A percentile compares a stretch with the other conserved stretches of the same genome.
Conservation (phyloP, 2,888 invertebrate genomes). For the Strigamia crassipes region DNA sequence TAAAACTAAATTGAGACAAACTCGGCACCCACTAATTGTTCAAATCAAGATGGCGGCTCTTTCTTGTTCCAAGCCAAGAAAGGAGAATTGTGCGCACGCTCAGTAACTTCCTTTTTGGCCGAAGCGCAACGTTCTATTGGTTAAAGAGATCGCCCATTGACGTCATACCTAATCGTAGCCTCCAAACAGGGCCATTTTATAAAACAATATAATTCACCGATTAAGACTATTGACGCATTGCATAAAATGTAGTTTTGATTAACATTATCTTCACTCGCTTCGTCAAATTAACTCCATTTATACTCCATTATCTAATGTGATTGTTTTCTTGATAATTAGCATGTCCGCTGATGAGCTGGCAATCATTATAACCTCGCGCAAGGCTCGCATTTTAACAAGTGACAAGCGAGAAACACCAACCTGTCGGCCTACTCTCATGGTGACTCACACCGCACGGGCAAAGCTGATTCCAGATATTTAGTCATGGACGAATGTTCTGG, state of each 20-base stretch:
- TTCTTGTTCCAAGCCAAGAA: conserved; percentile 49
- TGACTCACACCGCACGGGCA: conserved; percentile 19
- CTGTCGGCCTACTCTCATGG: conserved; percentile 29
- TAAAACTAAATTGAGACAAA: conserved; percentile 22
- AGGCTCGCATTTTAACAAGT: not conserved
- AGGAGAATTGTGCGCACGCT: conserved; percentile 39
- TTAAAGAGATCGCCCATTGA: not conserved
- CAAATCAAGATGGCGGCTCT: conserved; percentile 48
- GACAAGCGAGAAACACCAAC: conserved; percentile 27
- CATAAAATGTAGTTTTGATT: not conserved
- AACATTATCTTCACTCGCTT: not conserved
- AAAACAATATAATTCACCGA: not conserved
- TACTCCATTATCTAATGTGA: not conserved
- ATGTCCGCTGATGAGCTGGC: conserved; percentile 33
- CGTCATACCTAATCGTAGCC: not conserved
- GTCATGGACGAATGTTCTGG: conserved; percentile 22
- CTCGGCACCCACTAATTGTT: conserved; percentile 44
- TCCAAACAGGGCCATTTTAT: not conserved
- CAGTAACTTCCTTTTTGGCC: conserved; percentile 26
- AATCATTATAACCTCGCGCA: not conserved
- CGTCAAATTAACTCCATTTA: not conserved
- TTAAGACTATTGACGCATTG: conserved; percentile 19
- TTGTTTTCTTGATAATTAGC: conserved; percentile 8
- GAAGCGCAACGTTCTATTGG: conserved; percentile 10
- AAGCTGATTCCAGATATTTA: conserved; percentile 15